phyloP scores from a whole-genome alignment of 2,797 vertebrate genomes.

The Arnoldichthys spilopterus region DNA sequence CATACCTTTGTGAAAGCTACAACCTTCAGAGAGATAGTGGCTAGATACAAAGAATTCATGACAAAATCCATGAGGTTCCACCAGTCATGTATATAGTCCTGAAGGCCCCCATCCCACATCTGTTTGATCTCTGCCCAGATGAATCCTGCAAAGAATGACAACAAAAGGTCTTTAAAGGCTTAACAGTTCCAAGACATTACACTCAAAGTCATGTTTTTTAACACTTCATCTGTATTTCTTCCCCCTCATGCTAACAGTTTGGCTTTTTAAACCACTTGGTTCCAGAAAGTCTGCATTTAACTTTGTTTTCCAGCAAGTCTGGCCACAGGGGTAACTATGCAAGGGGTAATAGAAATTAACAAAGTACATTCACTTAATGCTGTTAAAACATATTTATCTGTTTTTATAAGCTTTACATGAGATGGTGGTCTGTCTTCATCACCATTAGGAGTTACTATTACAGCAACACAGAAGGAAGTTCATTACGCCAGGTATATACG shows the following conservation, averaged over 20 bases:
- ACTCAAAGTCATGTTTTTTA: not conserved
- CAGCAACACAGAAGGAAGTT: not conserved
- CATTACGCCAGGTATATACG: not conserved
- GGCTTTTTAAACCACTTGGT: not conserved
- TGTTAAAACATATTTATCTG: not conserved
- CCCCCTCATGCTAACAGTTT: slow-evolving; percentile 25
- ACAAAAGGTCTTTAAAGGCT: not conserved
- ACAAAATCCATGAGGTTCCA: slow-evolving; percentile 99
- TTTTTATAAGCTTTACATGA: not conserved
- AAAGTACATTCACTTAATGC: not conserved
- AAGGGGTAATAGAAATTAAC: not conserved
- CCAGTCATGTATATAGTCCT: slow-evolving; percentile 98
- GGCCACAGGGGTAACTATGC: not conserved
- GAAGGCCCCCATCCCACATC: slow-evolving; percentile 99
- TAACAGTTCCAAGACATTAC: not conserved
- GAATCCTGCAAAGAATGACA: slow-evolving; percentile 81
- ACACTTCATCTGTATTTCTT: slow-evolving; percentile 15
- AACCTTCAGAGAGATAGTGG: slow-evolving; percentile 97
- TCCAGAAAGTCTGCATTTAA: not conserved
- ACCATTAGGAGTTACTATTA: not conserved
- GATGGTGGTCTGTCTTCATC: not conserved
- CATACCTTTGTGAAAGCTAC: slow-evolving; percentile 93
- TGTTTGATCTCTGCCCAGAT: slow-evolving; percentile 99
- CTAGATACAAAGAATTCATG: slow-evolving; percentile 98
- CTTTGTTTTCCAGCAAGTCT: not conserved